A percentile compares a stretch with the other conserved stretches of the same genome.
phyloP scores from a whole-genome alignment of 2,888 invertebrate genomes.

The Synergus japonicus region DNA sequence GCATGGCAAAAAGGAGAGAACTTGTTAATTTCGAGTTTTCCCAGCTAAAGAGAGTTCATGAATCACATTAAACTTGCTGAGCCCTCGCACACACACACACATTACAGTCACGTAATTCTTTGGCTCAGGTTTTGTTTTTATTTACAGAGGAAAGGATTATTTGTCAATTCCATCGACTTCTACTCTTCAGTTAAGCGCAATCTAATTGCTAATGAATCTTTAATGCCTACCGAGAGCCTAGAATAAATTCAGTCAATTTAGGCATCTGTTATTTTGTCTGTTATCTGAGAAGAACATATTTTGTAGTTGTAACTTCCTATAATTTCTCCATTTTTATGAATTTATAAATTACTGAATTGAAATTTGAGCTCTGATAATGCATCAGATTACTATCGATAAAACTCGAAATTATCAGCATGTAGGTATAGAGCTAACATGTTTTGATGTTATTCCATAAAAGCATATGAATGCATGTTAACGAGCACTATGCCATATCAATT shows the following conservation, averaged over 20 bases:
- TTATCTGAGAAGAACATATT: background rate
- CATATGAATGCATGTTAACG: background rate
- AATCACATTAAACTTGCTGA: background rate
- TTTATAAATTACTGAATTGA: background rate
- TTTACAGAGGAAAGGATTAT: background rate
- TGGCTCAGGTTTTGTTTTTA: background rate
- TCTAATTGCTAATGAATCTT: constrained; percentile 1
- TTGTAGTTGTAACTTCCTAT: background rate
- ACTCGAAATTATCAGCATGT: background rate
- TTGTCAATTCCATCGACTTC: constrained; percentile 14
- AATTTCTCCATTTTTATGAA: background rate
- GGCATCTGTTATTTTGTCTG: background rate
- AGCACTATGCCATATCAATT: background rate
- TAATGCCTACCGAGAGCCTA: background rate
- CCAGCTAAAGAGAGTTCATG: background rate
- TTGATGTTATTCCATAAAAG: background rate
- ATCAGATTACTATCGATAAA: background rate
- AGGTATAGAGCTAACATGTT: background rate
- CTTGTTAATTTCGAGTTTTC: background rate
- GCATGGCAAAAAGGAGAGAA: background rate
- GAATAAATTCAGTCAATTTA: background rate
- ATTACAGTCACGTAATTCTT: constrained; percentile 13
- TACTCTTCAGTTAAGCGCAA: background rate
- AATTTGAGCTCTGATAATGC: background rate
- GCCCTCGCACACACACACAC: background rate